These are phyloP conservation scores for Hiodon alosoides DNA, from an alignment of 2,113 vertebrate species.

Conservation along the genomic window DNA sequence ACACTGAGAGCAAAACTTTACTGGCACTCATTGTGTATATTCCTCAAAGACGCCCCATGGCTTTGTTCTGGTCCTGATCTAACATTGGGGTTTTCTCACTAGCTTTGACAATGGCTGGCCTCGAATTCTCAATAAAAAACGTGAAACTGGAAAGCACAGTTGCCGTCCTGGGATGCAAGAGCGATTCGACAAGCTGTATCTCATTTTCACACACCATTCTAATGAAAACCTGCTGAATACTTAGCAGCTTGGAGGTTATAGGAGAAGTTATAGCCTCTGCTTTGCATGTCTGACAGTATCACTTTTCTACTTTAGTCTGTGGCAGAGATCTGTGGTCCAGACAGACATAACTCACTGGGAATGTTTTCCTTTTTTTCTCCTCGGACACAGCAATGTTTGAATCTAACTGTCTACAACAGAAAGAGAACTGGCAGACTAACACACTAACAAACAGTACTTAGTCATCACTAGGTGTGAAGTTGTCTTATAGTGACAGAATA, in stretches of 20 bases:
- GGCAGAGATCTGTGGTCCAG: neutral
- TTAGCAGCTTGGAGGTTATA: slow-evolving; percentile 28
- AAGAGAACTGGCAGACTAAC: neutral
- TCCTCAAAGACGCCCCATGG: slow-evolving; percentile 25
- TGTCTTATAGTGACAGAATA: no score
- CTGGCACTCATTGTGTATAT: neutral
- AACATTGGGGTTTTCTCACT: slow-evolving; percentile 31
- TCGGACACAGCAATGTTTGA: neutral
- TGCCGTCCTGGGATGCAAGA: slow-evolving; percentile 36
- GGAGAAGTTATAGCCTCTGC: slow-evolving; percentile 37
- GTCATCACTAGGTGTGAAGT: neutral
- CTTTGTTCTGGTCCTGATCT: slow-evolving; percentile 26
- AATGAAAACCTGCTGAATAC: slow-evolving; percentile 65
- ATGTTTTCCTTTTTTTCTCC: neutral
- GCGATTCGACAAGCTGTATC: slow-evolving; percentile 53
- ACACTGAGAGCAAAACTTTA: no score
- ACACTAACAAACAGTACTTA: neutral
- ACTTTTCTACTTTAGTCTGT: slow-evolving; percentile 6
- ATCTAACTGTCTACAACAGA: neutral
- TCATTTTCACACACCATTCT: slow-evolving; percentile 64
- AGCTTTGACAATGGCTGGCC: slow-evolving; percentile 38
- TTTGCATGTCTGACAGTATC: neutral
- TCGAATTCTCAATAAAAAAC: slow-evolving; percentile 31
- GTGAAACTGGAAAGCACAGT: slow-evolving; percentile 5
- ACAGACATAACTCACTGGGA: neutral